phyloP scores from a whole-genome alignment of 2,888 invertebrate genomes.

The Lasioglossum pauxillum region DNA sequence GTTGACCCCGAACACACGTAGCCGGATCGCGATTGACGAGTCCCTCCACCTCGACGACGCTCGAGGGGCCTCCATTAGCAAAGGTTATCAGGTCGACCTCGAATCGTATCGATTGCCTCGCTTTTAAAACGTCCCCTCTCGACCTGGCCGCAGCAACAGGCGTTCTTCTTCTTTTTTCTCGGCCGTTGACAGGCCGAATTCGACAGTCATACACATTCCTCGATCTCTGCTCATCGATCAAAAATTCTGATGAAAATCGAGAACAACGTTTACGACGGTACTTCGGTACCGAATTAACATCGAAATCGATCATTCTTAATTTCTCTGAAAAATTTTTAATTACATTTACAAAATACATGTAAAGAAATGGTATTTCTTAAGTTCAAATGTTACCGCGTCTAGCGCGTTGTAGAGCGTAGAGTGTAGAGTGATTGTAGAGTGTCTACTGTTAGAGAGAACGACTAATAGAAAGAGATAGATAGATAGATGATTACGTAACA shows the following conservation, averaged over 20 bases:
- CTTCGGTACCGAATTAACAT: neutral
- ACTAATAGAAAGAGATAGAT: too few species aligned
- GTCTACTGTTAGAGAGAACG: too few species aligned
- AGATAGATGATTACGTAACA: too few species aligned
- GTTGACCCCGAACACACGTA: conserved; percentile 64
- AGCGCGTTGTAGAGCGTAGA: too few species aligned
- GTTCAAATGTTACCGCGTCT: too few species aligned
- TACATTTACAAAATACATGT: too few species aligned
- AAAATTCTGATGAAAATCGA: neutral
- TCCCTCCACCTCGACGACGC: conserved; percentile 55
- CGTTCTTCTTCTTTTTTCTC: neutral
- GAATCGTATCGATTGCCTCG: conserved; percentile 70
- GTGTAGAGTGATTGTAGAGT: too few species aligned
- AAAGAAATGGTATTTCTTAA: too few species aligned
- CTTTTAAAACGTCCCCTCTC: conserved; percentile 59
- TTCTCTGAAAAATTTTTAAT: neutral
- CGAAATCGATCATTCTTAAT: neutral
- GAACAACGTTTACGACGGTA: neutral
- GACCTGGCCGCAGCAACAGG: conserved; percentile 47
- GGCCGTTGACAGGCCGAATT: neutral
- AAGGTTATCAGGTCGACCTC: conserved; percentile 76
- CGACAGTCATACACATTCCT: neutral
- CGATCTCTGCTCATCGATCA: neutral
- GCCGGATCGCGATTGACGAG: conserved; percentile 61
- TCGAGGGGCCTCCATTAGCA: conserved; percentile 66